Evolutionary conservation across 2,797 vertebrate genomes (phyloP).

Genomic region (Craterocephalus amniculus): DNA sequence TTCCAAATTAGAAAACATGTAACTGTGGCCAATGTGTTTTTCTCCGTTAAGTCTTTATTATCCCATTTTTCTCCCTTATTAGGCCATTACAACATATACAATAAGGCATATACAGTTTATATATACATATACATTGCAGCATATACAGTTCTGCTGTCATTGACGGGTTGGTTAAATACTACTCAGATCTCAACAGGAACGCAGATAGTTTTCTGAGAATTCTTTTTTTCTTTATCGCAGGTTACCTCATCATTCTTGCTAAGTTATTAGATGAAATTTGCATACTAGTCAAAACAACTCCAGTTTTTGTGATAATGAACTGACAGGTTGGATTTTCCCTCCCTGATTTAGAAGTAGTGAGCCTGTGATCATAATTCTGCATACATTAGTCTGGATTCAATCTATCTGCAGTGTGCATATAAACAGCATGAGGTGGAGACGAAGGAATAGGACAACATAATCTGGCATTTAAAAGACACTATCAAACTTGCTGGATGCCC

Average conservation of each 20-base stretch:
- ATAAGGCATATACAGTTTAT: constrained; percentile 48
- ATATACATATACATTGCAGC: constrained; percentile 50
- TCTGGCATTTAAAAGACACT: constrained; percentile 53
- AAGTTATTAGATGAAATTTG: constrained; percentile 63
- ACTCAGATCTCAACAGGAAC: constrained; percentile 38
- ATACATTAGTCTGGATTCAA: constrained; percentile 72
- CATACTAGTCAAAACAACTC: constrained; percentile 71
- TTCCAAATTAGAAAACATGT: too few species aligned
- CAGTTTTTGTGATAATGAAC: constrained; percentile 61
- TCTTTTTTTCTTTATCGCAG: constrained; percentile 33
- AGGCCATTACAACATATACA: constrained; percentile 41
- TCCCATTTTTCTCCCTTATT: constrained; percentile 44
- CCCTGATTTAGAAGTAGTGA: constrained; percentile 45
- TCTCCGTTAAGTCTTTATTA: constrained; percentile 47
- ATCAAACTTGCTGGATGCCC: constrained; percentile 33
- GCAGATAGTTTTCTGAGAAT: constrained; percentile 25
- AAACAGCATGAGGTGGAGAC: constrained; percentile 56
- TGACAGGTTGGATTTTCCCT: constrained; percentile 63
- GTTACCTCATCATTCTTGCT: constrained; percentile 49
- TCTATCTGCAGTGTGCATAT: constrained; percentile 64
- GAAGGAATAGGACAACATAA: constrained; percentile 55
- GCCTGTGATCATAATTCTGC: constrained; percentile 61
- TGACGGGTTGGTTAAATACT: constrained; percentile 66
- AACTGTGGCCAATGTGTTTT: constrained; percentile 41
- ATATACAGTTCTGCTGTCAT: constrained; percentile 32